phyloP scores from a whole-genome alignment of 2,888 invertebrate genomes.

The Ditula angustiorana region DNA sequence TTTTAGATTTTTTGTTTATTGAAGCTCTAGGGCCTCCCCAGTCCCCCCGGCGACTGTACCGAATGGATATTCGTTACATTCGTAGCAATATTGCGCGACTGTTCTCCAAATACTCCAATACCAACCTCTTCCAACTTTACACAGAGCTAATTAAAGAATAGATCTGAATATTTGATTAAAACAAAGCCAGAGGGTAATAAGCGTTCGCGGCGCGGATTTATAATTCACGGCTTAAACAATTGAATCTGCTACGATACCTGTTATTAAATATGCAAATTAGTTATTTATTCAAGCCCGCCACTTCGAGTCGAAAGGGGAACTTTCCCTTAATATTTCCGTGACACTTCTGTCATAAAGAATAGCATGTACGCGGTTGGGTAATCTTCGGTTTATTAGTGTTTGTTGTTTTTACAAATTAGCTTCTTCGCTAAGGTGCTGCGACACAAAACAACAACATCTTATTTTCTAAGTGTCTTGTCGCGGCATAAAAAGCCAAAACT shows the following conservation, averaged over 20 bases:
- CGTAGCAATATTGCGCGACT: too few relatives aligned
- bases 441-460: too few relatives aligned
- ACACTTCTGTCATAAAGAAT: slow-evolving; percentile 41
- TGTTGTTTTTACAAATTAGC: too few relatives aligned
- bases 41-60: too few relatives aligned
- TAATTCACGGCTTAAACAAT: slow-evolving; percentile 45
- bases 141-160: slow-evolving; percentile 40
- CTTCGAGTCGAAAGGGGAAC: slow-evolving; percentile 37
- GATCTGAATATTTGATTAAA: slow-evolving; percentile 44
- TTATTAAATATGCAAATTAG: slow-evolving; percentile 48
- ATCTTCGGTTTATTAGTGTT: slow-evolving; percentile 37
- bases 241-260: slow-evolving; percentile 45
- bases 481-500: too few relatives aligned
- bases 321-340: slow-evolving; percentile 41
- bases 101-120: too few relatives aligned
- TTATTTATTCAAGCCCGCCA: slow-evolving; percentile 46
- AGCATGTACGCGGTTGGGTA: slow-evolving; percentile 37
- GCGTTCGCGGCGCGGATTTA: slow-evolving; percentile 42
- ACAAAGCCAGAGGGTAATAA: slow-evolving; percentile 42
- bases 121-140: slow-evolving; percentile 21
- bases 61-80: too few relatives aligned
- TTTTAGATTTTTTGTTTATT: too few relatives aligned
- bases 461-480: too few relatives aligned
- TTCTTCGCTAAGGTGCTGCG: too few relatives aligned
- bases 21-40: too few relatives aligned